phyloP scores from a whole-genome alignment of 2,888 invertebrate genomes.

The Marronus borbonicus region DNA sequence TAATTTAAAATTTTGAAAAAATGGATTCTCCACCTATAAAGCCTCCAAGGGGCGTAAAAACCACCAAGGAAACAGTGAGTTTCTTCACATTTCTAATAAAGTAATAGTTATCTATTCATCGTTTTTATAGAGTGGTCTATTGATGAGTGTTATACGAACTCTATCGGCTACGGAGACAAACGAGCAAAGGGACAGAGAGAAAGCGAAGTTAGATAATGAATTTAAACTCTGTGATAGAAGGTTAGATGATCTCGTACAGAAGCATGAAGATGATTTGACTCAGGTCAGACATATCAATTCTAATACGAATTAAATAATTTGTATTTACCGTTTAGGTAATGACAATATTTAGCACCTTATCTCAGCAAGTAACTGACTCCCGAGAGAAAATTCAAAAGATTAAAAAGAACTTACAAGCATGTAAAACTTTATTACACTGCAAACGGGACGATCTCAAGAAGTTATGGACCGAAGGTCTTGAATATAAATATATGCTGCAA shows the following conservation, averaged over 20 bases:
- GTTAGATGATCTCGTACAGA: slow-evolving; percentile 90
- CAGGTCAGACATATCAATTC: slow-evolving; percentile 71
- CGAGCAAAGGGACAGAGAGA: slow-evolving; percentile 93
- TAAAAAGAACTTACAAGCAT: slow-evolving; percentile 86
- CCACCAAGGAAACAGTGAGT: slow-evolving; percentile 87
- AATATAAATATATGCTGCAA: slow-evolving; percentile 92
- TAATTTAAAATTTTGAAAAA: neutral
- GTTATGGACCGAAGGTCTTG: slow-evolving; percentile 96
- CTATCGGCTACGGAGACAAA: slow-evolving; percentile 95
- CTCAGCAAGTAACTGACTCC: slow-evolving; percentile 83
- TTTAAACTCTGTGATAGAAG: slow-evolving; percentile 92
- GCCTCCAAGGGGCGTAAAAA: slow-evolving; percentile 89
- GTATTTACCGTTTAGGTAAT: slow-evolving; percentile 67
- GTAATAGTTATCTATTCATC: neutral
- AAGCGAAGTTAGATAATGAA: slow-evolving; percentile 93
- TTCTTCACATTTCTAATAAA: slow-evolving; percentile 2
- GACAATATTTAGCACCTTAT: slow-evolving; percentile 84
- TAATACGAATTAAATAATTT: neutral
- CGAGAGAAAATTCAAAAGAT: slow-evolving; percentile 84
- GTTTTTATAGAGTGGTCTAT: slow-evolving; percentile 80
- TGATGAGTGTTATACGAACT: slow-evolving; percentile 96
- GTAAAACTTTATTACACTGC: slow-evolving; percentile 89
- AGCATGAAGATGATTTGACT: slow-evolving; percentile 90
- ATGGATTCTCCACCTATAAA: slow-evolving; percentile 80
- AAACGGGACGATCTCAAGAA: slow-evolving; percentile 93